Evolutionary conservation across 2,888 invertebrate species (phyloP), one percentile per base, ranked within the genome.

Genomic region (Stenichneumon culpator): DNA sequence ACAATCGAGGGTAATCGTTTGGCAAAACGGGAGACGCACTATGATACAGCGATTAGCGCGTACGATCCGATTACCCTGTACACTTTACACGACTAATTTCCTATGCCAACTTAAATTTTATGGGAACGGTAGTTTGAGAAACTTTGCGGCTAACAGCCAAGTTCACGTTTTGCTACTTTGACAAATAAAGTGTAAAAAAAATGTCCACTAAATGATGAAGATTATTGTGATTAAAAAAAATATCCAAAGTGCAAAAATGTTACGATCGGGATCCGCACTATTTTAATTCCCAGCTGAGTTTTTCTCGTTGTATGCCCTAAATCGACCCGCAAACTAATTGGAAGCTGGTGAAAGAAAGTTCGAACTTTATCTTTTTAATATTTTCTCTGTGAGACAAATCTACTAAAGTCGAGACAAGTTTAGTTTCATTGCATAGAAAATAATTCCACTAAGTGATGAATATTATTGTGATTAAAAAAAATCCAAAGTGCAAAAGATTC

Each of bases 21-120:
- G 19, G 75, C 67, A 75, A 75, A 52, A 75, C 32, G n/a, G 57
- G 57, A 63, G 69, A 74, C 32, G 69, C 57, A 69, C 65, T 65
- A 63, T 69, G 81, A 84, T 81, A 78, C 78, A 70, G 74, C 69
- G 73, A 81, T 84, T 67, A 75, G 60, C 25, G 70, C 44, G 25
- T 52, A 72, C 80, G 57, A 54, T 57, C 39, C 72, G 75, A 84
- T 84, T 82, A 81, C 54, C 47, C 25, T 32, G 72, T 47, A 69
- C 44, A 67, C 81, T 84, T 84, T 67, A 81, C 68, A 81, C 73
- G 68, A 81, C 19, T 73, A 73, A 84, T 81, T 72, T 52, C 44
- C n/a, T 47, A 70, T 47, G 67, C 44, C 57, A 84, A 65, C 28
- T 63, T 54, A 22, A 82, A 78, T 82, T 82, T 82, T 50, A 72